Base-by-base conservation (phyloP, 2,888 invertebrate genomes). In the Clanis bilineata region DNA sequence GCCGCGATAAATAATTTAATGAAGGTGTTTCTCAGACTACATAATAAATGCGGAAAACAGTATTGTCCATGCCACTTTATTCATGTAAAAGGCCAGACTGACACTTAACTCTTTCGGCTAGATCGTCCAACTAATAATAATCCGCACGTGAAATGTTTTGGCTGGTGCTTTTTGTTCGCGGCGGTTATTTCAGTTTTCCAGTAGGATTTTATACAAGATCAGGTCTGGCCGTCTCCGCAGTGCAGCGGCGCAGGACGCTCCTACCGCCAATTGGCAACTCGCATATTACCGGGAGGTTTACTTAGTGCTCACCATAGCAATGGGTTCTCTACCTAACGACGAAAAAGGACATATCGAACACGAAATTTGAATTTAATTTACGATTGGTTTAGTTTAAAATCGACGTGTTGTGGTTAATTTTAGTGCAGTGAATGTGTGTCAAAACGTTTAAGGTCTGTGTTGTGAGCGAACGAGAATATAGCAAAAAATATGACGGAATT, bases 51-150 rank as follows among this genome's bases (percentile, higher is more conserved):
- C 77, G 74, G 78, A 80, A 83, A 74, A 78, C 71, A 73, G 68
- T 70, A 74, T 72, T 75, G 84, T 82, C 69, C 83, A 80, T 79
- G 70, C 69, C 70, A 69, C 73, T 81, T 81, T 80, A 85, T 83
- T 83, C 74, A 78, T 80, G 83, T 77, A 79, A 51, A 85, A 85
- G 81, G 83, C 80, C 83, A 72, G 78, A 74, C 79, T 80, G 85
- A 88, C 90, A 88, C 88, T 90, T 83, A 85, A 83, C 89, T 85
- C 88, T 90, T 85, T 90, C 89, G 91, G 71, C 88, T 91, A 91
- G 90, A 88, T 86, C 91, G 90, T 90, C 92, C 91, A 91, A 87
- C 92, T 92, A 92, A 91, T 92, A 92, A 91, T 92, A 92, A 84
- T 83, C 87, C 85, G 85, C 88, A 88, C 90, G 89, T 91, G 89